Base-by-base conservation (phyloP, 2,888 invertebrate genomes). In the Cataglyphis cursor region DNA sequence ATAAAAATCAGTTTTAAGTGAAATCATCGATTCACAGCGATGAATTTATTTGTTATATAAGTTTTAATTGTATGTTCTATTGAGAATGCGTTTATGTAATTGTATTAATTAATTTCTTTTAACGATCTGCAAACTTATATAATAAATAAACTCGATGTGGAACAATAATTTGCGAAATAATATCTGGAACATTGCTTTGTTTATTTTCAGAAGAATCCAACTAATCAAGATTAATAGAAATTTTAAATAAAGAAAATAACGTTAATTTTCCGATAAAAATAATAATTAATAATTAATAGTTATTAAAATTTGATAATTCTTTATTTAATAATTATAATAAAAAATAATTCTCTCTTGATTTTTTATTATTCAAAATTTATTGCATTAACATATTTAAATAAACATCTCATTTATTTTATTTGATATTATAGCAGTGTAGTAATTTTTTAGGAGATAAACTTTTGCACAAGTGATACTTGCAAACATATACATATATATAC, bases 41-140 rank as follows among this genome's bases (percentile, higher is more conserved):
- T 18, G 35, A 61, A 28, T 68, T 76, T 70, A 41, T 44, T 59
- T 44, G 44, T 68, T 31, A 31, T 59, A 15, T 10, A 35, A 35
- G 44, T 78, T 57, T 70, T 31, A 15, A 31, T 51, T 48, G 57
- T 12, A 18, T n/a, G n/a, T n/a, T 51, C 8, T 51, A 51, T 51
- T n/a, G 48, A 48, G n/a, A 48, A n/a, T 8, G 51, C n/a, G 51
- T n/a, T 51, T 51, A 51, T 8, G 21, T 54, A 80, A 59, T 31
- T 31, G 18, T 61, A 18, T 41, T 41, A 41, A 57, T 59, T 70
- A 28, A 59, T 57, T 51, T 75, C 12, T 38, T 66, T 65, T 54
- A 24, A 54, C 38, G 51, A 1, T 9, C 6, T 54, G 24, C 8
- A 24, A 12, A 24, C 35, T 51, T 75, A 66, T 54, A 28, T 76